Evolutionary conservation across 1,140 invertebrate genomes (phyloP), one percentile per base, ranked within the genome.

Genomic region (Lepidurus couesii): DNA sequence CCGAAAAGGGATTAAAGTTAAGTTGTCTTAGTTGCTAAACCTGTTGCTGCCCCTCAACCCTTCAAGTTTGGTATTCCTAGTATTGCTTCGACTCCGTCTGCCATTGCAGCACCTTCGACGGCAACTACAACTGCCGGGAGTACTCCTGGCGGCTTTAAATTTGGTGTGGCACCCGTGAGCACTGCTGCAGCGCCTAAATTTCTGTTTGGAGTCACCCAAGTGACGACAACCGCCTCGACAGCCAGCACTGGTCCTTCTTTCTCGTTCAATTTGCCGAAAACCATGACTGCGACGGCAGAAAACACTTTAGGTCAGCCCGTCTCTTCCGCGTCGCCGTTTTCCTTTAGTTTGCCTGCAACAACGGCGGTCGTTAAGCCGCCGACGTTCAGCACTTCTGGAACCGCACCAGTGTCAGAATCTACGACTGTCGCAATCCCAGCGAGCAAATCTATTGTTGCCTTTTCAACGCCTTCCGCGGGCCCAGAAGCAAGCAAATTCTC

Each of bases 11-110:
- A 24, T 26, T 74, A 73, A 80, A 76, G 45, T 75, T 24, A 43
- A 34, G 34, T 34, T 34, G 2, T 34, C 34, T 34, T 34, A 34
- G 34, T 76, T 73, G 79, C 75, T 16, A 77, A 74, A 42, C 42
- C 74, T 47, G 24, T 78, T 26, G 44, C 47, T 21, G 42, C 47
- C 74, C 43, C 78, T 44, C 65, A 44, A 47, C 45, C 77, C 8
- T 83, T 83, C 78, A 83, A 83, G 74, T 77, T 77, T 47, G 75
- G 75, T 16, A 43, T 77, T n/a, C 65, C 43, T 11, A 43, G 75
- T 65, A 73, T 42, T 42, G 80, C 45, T 6, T 10, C 80, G 24
- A 76, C 75, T 34, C 76, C 75, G 24, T 21, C 47, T 26, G 75
- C 65, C 7, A 11, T 76, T 74, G 78, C 1, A 5, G 42, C 26